Evolutionary conservation across 2,113 vertebrate genomes (phyloP).

Genomic region (Corvus cornix): DNA sequence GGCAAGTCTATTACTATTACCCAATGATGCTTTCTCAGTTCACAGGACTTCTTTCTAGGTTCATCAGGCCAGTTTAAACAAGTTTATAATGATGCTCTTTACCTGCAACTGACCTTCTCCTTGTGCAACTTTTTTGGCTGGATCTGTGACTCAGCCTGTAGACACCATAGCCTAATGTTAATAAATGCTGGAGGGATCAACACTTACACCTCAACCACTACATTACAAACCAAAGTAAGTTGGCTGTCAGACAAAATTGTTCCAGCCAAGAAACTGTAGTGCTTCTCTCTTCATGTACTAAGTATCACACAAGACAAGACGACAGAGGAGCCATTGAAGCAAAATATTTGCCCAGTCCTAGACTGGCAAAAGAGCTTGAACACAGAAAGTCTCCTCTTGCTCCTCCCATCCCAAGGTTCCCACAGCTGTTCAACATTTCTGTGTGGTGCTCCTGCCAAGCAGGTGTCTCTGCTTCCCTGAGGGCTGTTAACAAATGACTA

Average conservation of each 20-base stretch:
- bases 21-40: neutral
- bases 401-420: neutral
- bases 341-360: neutral
- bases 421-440: neutral
- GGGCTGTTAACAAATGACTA: neutral
- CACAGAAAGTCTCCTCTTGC: neutral
- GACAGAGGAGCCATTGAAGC: neutral
- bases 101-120: constrained; percentile 19
- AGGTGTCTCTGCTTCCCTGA: constrained; percentile 3
- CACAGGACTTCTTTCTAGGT: neutral
- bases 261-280: neutral
- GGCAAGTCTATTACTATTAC: neutral
- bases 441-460: constrained; percentile 1
- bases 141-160: neutral
- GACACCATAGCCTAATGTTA: neutral
- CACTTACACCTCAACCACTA: neutral
- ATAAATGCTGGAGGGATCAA: neutral
- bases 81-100: neutral
- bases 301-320: neutral
- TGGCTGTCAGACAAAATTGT: neutral
- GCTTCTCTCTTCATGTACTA: neutral
- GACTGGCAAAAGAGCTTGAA: neutral
- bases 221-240: neutral
- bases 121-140: neutral
- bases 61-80: neutral